These are phyloP conservation scores for Maccullochella peelii DNA, from an alignment of 2,113 vertebrate species.

Conservation along the genomic window DNA sequence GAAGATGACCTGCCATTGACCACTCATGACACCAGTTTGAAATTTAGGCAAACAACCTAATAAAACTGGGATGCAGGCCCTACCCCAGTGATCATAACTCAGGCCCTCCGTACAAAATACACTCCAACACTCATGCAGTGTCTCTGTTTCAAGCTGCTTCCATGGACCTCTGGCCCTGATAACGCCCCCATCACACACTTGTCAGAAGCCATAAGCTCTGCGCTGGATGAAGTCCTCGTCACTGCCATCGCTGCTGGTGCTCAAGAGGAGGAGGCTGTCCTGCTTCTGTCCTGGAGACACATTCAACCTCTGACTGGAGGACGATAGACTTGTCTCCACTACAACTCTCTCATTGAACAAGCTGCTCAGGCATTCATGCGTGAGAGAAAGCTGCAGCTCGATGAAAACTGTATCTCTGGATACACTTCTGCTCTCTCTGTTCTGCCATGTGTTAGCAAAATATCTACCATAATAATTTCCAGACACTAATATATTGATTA, in stretches of 20 bases:
- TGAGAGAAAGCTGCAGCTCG: background rate
- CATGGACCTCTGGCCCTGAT: slow-evolving; percentile 62
- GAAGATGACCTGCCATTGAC: background rate
- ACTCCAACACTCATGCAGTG: slow-evolving; percentile 22
- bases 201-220: slow-evolving; percentile 80
- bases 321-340: slow-evolving; percentile 19
- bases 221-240: slow-evolving; percentile 70
- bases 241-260: slow-evolving; percentile 63
- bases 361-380: slow-evolving; percentile 12
- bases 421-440: background rate
- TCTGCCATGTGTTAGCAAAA: background rate
- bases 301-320: slow-evolving; percentile 64
- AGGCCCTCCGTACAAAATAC: background rate
- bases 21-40: background rate
- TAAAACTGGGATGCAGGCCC: background rate
- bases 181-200: slow-evolving; percentile 75
- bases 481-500: slow-evolving; percentile 36
- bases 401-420: background rate
- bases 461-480: slow-evolving; percentile 14
- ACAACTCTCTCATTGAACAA: background rate
- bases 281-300: slow-evolving; percentile 61
- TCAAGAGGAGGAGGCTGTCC: slow-evolving; percentile 44
- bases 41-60: background rate
- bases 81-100: background rate
- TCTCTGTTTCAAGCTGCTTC: slow-evolving; percentile 44